phyloP scores from a whole-genome alignment of 2,113 vertebrate species.

The Xiphias gladius region DNA sequence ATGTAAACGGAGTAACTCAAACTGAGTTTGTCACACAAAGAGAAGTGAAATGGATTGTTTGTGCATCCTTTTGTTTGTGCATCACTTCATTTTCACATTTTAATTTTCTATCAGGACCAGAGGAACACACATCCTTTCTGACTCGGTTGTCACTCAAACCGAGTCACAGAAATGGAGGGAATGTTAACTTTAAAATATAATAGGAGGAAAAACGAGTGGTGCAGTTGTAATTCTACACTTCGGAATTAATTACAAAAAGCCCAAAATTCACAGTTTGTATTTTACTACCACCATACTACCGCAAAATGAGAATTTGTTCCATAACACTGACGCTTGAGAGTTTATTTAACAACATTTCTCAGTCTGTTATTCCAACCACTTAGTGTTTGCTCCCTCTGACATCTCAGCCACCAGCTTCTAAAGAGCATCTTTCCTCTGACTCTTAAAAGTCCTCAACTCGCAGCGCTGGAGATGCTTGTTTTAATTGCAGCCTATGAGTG shows the following conservation, averaged over 20 bases:
- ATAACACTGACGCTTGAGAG: slow-evolving; percentile 14
- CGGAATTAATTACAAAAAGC: not conserved
- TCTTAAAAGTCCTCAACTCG: slow-evolving; percentile 59
- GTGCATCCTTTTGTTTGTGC: not conserved
- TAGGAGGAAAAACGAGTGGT: not conserved
- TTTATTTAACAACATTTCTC: slow-evolving; percentile 55
- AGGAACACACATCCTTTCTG: too few species aligned
- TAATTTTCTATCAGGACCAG: not conserved
- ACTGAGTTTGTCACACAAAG: not conserved
- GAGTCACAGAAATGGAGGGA: not conserved
- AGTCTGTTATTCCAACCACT: slow-evolving; percentile 34
- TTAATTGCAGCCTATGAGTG: slow-evolving; percentile 76
- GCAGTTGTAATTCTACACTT: not conserved
- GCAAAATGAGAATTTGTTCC: slow-evolving; percentile 5
- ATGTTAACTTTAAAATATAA: not conserved
- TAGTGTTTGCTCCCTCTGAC: slow-evolving; percentile 28
- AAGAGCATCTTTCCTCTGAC: slow-evolving; percentile 45
- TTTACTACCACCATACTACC: not conserved
- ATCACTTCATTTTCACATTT: not conserved
- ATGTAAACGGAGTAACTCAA: slow-evolving; percentile 2
- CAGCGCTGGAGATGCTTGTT: slow-evolving; percentile 58
- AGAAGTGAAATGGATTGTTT: not conserved
- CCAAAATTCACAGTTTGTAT: not conserved
- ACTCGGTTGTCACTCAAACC: not conserved
- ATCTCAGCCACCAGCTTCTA: slow-evolving; percentile 39